Evolutionary conservation across 1,140 invertebrate genomes (phyloP).

Genomic region (Eupeodes corollae): DNA sequence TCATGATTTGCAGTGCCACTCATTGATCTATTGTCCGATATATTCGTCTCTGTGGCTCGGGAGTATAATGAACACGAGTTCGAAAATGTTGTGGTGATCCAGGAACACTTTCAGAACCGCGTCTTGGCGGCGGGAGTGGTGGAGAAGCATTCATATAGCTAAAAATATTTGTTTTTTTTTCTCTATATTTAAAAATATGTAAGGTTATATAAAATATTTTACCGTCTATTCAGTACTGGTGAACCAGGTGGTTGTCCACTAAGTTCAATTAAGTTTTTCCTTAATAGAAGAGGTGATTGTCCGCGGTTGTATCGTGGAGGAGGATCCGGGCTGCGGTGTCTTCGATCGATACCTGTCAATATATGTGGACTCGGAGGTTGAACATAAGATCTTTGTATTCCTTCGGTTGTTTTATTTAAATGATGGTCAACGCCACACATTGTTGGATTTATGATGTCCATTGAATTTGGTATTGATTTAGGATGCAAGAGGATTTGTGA

Average conservation of each 20-base stretch:
- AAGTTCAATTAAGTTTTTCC: conserved; percentile 44
- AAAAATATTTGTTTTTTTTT: background rate
- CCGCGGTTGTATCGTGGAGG: conserved; percentile 52
- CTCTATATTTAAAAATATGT: background rate
- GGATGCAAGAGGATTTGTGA: too few species aligned
- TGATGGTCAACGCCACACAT: conserved; percentile 7
- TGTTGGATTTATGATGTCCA: too few species aligned
- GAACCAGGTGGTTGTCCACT: conserved; percentile 40
- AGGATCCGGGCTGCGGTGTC: conserved; percentile 51
- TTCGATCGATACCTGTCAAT: conserved; percentile 27
- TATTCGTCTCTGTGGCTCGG: conserved; percentile 56
- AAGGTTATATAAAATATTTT: conserved; percentile 5
- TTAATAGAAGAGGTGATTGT: conserved; percentile 48
- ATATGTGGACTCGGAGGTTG: conserved; percentile 20
- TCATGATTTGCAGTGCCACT: conserved; percentile 38
- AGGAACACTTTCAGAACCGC: conserved; percentile 55
- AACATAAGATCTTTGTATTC: too few species aligned
- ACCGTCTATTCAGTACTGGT: conserved; percentile 50
- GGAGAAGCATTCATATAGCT: conserved; percentile 56
- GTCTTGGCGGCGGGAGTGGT: conserved; percentile 55
- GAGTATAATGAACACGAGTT: conserved; percentile 56
- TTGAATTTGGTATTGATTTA: too few species aligned
- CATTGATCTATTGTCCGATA: conserved; percentile 43
- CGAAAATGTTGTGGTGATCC: conserved; percentile 55
- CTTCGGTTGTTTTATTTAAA: background rate